Percentiles rank a stretch among this genome's conserved stretches.
These are phyloP conservation scores for Ranitomeya imitator DNA, from an alignment of 2,113 vertebrate species.

Conservation along the genomic window DNA sequence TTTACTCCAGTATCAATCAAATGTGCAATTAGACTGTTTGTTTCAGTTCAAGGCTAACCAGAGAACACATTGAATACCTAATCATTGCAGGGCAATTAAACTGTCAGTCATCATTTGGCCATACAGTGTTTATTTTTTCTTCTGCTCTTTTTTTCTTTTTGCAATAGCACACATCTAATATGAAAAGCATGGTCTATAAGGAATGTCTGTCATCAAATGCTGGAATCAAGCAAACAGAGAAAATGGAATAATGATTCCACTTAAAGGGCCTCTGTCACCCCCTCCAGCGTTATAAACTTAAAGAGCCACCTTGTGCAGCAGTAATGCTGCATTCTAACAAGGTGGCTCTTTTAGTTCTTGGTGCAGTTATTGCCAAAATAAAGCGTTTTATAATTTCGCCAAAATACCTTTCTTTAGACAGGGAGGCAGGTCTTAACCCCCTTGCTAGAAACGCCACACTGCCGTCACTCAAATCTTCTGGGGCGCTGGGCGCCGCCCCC, in stretches of 20 bases:
- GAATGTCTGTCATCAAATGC: not conserved
- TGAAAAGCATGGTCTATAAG: not conserved
- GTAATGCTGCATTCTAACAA: too few species aligned
- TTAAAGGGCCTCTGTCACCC: too few species aligned
- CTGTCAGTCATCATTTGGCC: slow-evolving; percentile 34
- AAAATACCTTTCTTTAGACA: too few species aligned
- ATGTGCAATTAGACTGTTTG: slow-evolving; percentile 33
- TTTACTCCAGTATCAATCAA: slow-evolving; percentile 51
- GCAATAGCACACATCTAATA: not conserved
- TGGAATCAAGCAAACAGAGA: not conserved
- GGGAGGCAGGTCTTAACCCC: too few species aligned
- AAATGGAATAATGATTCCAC: not conserved
- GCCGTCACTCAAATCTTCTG: too few species aligned
- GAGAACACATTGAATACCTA: slow-evolving; percentile 25
- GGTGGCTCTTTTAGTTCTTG: too few species aligned
- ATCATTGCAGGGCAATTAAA: slow-evolving; percentile 34
- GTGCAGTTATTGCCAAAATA: too few species aligned
- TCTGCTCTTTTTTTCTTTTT: not conserved
- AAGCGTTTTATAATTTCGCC: too few species aligned
- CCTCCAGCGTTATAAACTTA: too few species aligned
- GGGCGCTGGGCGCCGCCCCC: too few species aligned
- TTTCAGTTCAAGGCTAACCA: slow-evolving; percentile 41
- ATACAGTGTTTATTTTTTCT: not conserved
- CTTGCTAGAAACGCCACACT: too few species aligned
- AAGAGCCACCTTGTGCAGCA: too few species aligned